Percentiles rank a stretch among this genome's conserved stretches.
Evolutionary conservation across 1,140 invertebrate genomes (phyloP).

Genomic region (Chrysomallon squamiferum): DNA sequence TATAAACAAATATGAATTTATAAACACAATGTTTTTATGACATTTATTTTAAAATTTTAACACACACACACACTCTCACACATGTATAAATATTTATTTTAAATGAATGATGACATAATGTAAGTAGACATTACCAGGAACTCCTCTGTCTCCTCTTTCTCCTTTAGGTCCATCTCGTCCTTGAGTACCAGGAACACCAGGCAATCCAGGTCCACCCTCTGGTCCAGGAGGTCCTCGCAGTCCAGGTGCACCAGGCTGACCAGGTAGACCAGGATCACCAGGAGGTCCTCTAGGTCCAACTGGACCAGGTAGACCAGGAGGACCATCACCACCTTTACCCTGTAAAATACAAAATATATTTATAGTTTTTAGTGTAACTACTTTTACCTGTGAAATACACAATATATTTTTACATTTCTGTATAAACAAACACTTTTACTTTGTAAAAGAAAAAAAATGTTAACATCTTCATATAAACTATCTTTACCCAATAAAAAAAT

Average conservation of each 20-base stretch:
- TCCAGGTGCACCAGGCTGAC: slow-evolving; percentile 41
- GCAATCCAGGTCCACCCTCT: slow-evolving; percentile 42
- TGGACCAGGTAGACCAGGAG: slow-evolving; percentile 33
- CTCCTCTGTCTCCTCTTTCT: slow-evolving; percentile 28
- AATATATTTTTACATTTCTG: background rate
- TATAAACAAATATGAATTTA: too few relatives aligned
- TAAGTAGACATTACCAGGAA: slow-evolving; percentile 21
- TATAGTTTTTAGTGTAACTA: background rate
- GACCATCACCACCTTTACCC: slow-evolving; percentile 35
- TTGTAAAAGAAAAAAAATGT: too few relatives aligned
- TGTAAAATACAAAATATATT: slow-evolving; percentile 12
- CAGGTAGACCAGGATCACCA: slow-evolving; percentile 36
- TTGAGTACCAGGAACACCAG: slow-evolving; percentile 43
- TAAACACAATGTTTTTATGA: background rate
- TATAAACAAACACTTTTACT: too few relatives aligned
- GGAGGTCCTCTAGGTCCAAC: slow-evolving; percentile 32
- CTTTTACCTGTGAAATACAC: background rate
- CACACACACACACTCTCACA: too few relatives aligned
- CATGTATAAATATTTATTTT: too few relatives aligned
- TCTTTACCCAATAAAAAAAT: too few relatives aligned
- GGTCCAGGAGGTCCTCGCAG: slow-evolving; percentile 36
- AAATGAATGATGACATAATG: too few relatives aligned
- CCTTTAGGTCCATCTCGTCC: slow-evolving; percentile 41
- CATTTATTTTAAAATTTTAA: too few relatives aligned
- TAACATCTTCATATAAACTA: too few relatives aligned